Conservation (phyloP, 2,888 invertebrate species). For the Pyrrhia umbra region DNA sequence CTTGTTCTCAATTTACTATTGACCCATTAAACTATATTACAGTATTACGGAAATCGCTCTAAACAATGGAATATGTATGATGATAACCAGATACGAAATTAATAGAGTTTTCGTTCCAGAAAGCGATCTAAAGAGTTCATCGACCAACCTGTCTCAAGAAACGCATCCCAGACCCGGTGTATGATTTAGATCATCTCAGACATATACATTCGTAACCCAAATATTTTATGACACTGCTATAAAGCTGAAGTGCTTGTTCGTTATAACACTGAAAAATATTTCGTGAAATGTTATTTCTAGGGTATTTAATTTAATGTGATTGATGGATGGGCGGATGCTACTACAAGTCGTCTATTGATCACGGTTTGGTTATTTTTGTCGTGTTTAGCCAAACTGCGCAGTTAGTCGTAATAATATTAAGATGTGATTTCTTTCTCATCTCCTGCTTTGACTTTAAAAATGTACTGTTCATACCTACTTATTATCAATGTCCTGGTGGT, state of each 20-base stretch:
- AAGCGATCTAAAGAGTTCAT: conserved; percentile 70
- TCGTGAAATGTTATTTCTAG: conserved; percentile 38
- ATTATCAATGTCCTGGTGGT: neutral
- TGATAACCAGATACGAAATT: conserved; percentile 58
- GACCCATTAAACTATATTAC: conserved; percentile 45
- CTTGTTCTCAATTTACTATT: conserved; percentile 43
- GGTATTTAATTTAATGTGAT: conserved; percentile 35
- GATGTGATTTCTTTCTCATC: conserved; percentile 24
- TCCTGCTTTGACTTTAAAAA: conserved; percentile 7
- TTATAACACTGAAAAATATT: conserved; percentile 41
- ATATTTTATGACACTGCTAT: conserved; percentile 53
- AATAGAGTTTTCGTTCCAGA: conserved; percentile 51
- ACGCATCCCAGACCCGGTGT: conserved; percentile 48
- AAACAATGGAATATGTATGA: conserved; percentile 55
- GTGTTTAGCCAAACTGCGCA: neutral
- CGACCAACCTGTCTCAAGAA: conserved; percentile 64
- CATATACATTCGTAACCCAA: conserved; percentile 51
- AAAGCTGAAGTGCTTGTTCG: conserved; percentile 38
- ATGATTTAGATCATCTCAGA: conserved; percentile 47
- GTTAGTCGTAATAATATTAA: neutral
- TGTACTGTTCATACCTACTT: neutral
- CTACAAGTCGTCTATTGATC: conserved; percentile 22
- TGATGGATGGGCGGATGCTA: conserved; percentile 38
- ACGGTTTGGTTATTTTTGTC: conserved; percentile 13
- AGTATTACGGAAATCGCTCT: conserved; percentile 41